These are phyloP conservation scores for Fregetta grallaria DNA, from an alignment of 2,113 vertebrate genomes.

Conservation along the genomic window DNA sequence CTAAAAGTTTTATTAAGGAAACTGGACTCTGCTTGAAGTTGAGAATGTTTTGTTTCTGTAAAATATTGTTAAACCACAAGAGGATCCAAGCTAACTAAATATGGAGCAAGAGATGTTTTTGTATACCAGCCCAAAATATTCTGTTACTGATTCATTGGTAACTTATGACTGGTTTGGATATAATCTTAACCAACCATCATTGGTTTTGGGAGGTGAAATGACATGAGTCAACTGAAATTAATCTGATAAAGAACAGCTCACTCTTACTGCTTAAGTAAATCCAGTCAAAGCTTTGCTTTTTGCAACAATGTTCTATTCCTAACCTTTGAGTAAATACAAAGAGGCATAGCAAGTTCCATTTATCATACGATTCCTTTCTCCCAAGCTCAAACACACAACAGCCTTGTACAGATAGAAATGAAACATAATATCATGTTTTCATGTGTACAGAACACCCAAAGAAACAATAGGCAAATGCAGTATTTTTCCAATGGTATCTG, in stretches of 20 bases:
- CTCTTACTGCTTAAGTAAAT: background rate
- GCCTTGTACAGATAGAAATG: background rate
- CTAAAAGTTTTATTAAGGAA: background rate
- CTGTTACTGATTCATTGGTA: conserved; percentile 29
- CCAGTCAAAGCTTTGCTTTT: background rate
- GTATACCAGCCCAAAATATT: conserved; percentile 3
- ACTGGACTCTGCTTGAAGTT: background rate
- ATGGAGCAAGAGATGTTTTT: conserved; percentile 31
- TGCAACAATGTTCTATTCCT: background rate
- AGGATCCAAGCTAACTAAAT: background rate
- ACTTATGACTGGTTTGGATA: conserved; percentile 36
- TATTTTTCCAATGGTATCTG: background rate
- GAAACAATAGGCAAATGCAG: background rate
- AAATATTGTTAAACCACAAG: conserved; percentile 7
- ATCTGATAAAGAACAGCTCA: conserved; percentile 26
- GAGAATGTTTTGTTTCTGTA: background rate
- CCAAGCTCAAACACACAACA: background rate
- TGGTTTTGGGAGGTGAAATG: background rate
- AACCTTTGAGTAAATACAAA: background rate
- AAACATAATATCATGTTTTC: background rate
- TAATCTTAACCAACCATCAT: background rate
- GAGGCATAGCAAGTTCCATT: background rate
- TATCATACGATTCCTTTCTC: background rate
- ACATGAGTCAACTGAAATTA: conserved; percentile 9
- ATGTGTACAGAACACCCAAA: background rate